Conservation (phyloP, 2,888 invertebrate genomes). For the Mesopsocus fuscifrons region DNA sequence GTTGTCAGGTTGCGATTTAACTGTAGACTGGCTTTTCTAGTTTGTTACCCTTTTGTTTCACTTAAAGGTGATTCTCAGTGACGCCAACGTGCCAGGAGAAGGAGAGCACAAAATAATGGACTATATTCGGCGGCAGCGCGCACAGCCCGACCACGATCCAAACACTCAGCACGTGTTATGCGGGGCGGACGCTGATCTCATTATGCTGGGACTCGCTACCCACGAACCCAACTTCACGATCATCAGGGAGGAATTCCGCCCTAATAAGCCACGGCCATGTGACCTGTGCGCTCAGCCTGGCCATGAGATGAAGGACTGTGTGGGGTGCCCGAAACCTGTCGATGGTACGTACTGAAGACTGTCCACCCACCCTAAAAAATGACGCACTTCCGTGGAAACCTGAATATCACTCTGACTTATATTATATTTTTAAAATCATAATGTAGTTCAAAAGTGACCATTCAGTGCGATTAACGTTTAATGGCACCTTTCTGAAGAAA, state of each 20-base stretch:
- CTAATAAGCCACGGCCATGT: constrained; percentile 88
- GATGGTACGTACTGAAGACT: constrained; percentile 1
- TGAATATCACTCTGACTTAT: too few relatives aligned
- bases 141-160: constrained; percentile 88
- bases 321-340: constrained; percentile 30
- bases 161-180: constrained; percentile 96
- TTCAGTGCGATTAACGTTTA: too few relatives aligned
- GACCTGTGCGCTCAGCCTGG: constrained; percentile 79
- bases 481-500: too few relatives aligned
- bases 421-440: too few relatives aligned
- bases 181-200: constrained; percentile 96
- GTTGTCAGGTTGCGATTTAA: too few relatives aligned
- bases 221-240: constrained; percentile 99
- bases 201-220: constrained; percentile 95
- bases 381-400: too few relatives aligned
- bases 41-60: too few relatives aligned
- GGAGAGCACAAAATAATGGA: constrained; percentile 99
- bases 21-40: too few relatives aligned
- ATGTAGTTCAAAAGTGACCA: too few relatives aligned
- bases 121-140: constrained; percentile 86
- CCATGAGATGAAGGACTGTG: constrained; percentile 88
- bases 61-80: constrained; percentile 70
- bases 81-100: constrained; percentile 95
- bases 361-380: not conserved
- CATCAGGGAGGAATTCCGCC: constrained; percentile 95